phyloP scores from a whole-genome alignment of 2,113 vertebrate genomes.

The Sprattus sprattus region DNA sequence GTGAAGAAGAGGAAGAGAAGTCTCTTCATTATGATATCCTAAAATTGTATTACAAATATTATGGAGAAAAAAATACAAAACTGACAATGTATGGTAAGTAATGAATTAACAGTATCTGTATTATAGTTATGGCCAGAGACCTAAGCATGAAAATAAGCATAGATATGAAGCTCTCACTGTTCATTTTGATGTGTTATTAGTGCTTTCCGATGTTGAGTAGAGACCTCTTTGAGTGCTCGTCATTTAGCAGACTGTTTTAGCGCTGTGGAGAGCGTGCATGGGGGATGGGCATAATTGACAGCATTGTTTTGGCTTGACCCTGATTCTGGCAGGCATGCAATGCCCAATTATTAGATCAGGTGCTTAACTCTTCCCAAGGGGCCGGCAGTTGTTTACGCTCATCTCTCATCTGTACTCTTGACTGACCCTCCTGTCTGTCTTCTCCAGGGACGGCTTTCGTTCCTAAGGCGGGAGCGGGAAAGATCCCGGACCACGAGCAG shows the following conservation, averaged over 20 bases:
- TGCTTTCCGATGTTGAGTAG: background rate
- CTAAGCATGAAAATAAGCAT: background rate
- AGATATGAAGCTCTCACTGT: background rate
- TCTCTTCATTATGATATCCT: background rate
- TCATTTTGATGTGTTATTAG: background rate
- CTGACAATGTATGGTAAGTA: background rate
- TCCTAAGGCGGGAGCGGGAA: conserved; percentile 71
- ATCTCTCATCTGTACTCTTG: background rate
- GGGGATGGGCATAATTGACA: background rate
- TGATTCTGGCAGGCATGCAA: background rate
- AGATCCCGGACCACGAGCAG: conserved; percentile 81
- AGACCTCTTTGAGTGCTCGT: background rate
- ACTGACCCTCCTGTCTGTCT: background rate
- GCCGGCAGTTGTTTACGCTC: background rate
- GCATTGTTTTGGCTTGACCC: background rate
- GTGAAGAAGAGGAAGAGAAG: background rate
- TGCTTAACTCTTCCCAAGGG: background rate
- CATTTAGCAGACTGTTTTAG: background rate
- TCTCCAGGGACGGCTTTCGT: conserved; percentile 83
- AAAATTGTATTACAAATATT: background rate
- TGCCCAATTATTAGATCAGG: background rate
- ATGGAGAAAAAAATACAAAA: background rate
- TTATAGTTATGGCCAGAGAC: background rate
- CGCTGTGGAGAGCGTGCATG: background rate
- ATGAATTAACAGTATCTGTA: background rate